These are phyloP conservation scores for Muscicapa adusta DNA, from an alignment of 2,113 vertebrate genomes.

Conservation along the genomic window DNA sequence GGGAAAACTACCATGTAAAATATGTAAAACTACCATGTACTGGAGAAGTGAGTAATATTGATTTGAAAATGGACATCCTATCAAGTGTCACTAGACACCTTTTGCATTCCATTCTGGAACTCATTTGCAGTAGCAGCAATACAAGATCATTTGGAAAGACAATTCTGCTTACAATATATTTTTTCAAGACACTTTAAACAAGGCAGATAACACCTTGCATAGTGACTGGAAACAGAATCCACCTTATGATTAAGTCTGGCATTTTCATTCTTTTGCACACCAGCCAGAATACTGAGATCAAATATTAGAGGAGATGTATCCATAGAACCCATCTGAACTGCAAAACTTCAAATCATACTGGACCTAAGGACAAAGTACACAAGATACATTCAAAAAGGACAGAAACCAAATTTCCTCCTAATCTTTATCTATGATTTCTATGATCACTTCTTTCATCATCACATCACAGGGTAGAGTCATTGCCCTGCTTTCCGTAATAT, in stretches of 20 bases:
- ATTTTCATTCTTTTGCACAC: neutral
- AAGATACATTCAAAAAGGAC: neutral
- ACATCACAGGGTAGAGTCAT: neutral
- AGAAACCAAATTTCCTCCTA: constrained; percentile 1
- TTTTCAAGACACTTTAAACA: neutral
- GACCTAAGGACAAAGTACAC: neutral
- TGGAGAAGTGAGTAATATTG: neutral
- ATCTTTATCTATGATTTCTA: neutral
- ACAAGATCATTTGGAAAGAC: neutral
- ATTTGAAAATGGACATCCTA: neutral
- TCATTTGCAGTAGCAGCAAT: neutral
- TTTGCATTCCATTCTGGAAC: neutral
- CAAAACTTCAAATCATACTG: neutral
- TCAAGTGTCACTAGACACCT: neutral
- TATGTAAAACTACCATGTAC: neutral
- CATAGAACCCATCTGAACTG: neutral
- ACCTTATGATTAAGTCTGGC: neutral
- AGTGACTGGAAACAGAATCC: constrained; percentile 30
- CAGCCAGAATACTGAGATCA: neutral
- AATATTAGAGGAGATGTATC: neutral
- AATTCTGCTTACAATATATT: neutral
- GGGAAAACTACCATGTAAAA: neutral
- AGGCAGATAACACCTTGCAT: neutral
- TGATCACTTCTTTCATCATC: neutral
- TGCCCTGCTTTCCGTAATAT: neutral